Base-by-base conservation (phyloP, 2,113 vertebrate genomes). In the Austrofundulus limnaeus region DNA sequence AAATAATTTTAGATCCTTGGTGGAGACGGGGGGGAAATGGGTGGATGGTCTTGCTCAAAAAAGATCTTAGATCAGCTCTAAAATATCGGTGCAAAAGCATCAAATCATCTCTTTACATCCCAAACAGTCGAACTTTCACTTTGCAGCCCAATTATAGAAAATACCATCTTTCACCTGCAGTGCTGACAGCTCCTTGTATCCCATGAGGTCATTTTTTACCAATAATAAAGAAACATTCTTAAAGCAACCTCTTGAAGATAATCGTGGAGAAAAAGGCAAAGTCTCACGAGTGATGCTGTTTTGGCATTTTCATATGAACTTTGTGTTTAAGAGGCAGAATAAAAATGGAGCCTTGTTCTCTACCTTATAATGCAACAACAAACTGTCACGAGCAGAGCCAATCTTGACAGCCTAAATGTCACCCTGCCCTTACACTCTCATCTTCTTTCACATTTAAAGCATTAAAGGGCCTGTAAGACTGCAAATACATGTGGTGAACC, bases 281-380 rank as follows among this genome's bases (percentile, higher is more conserved):
- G 38, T 48, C 51, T 47, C 14, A 11, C 23, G 41, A 2, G 48
- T 25, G 59, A 69, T 51, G 24, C 13, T 20, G 34, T 55, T 42
- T n/a, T 81, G 78, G 82, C 78, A 78, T 85, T 81, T 75, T 50
- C 31, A 47, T 24, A 37, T 75, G 72, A 81, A 75, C 75, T 82
- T 85, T 76, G 61, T 71, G 54, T 70, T 57, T n/a, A 0, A 7
- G 70, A 53, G 23, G 57, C 41, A 43, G 55, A 50, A 14, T 39
- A 25, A 60, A 62, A 20, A 4, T 12, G 45, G 41, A 19, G 49
- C 23, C 71, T 78, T 66, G 66, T 78, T 73, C 49, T 14, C 20
- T 59, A 38, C 38, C n/a, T 53, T 52, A 66, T 41, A 61, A 69
- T 61, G 70, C 15, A 72, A 61, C 57, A 75, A 67, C 72, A 81